Base-by-base conservation (phyloP, 1,140 invertebrate genomes). In the Achatina immaculata region DNA sequence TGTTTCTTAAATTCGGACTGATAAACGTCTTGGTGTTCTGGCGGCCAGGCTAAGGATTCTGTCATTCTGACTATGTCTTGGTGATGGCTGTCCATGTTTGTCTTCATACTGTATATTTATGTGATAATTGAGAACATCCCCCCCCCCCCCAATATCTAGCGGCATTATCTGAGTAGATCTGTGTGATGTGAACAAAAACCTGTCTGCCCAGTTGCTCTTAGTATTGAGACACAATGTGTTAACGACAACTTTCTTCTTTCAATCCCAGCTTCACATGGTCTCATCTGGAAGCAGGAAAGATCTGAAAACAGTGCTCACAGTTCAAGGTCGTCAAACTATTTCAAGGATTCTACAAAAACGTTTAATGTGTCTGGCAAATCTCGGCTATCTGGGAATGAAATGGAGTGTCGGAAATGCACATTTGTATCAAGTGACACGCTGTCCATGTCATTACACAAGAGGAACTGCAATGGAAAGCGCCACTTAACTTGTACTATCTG, bases 401-500 rank as follows among this genome's bases (percentile, higher is more conserved):
- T 75, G 72, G 43, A 31, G 24, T 77, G 75, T 36, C 36, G 43
- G 40, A 77, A 77, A 55, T 78, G 76, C 62, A 68, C 40, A 4
- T 78, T 43, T 68, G 76, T 78, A 19, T 68, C 76, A n/a, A 4
- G 31, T 34, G 65, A 78, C 48, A 36, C 7, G 9, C n/a, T 78
- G 36, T 31, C 58, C 24, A 65, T 77, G 75, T 48, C 75, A 36
- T 14, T 62, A 3, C 77, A 78, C 38, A 78, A 78, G 51, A 80
- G 36, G 45, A 72, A 1, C 19, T 80, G 78, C 34, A 80, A 48
- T 55, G 78, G 68, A 24, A 80, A 80, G 36, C 36, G 68, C 21
- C 78, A 80, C 40, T 72, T 80, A 11, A 80, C 68, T 9, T 80
- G 78, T 40, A 72, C 42, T 14, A 34, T 80, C 31, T 80, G 78